These are phyloP conservation scores for Macrosoma leucophasiata DNA, from an alignment of 2,888 invertebrate genomes.

Conservation along the genomic window DNA sequence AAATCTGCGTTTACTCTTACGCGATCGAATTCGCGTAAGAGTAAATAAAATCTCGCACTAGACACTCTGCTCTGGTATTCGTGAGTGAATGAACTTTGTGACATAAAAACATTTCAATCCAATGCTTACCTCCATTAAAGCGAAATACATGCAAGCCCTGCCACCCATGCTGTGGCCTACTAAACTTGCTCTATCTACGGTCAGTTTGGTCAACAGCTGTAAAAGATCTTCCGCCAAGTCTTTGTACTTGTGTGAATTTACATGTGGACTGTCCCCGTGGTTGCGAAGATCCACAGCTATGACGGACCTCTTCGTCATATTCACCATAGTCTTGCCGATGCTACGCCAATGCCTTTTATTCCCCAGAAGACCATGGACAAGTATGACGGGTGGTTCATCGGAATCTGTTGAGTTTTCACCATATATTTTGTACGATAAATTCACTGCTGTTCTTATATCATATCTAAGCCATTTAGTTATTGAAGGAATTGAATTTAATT, in stretches of 20 bases:
- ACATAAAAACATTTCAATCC: too few relatives aligned
- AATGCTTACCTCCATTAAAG: constrained; percentile 81
- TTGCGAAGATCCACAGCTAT: constrained; percentile 93
- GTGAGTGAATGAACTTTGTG: too few relatives aligned
- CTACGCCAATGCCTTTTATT: constrained; percentile 91
- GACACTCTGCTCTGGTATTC: too few relatives aligned
- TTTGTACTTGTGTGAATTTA: constrained; percentile 80
- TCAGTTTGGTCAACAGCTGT: constrained; percentile 75
- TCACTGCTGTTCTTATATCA: constrained; percentile 33
- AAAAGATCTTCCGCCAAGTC: constrained; percentile 85
- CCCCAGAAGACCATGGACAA: constrained; percentile 92
- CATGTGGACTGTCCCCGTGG: constrained; percentile 94
- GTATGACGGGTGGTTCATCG: constrained; percentile 42
- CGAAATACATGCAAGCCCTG: constrained; percentile 86
- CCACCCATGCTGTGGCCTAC: constrained; percentile 97
- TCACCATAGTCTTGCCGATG: constrained; percentile 81
- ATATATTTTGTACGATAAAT: constrained; percentile 51
- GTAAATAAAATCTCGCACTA: too few relatives aligned
- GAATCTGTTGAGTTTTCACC: constrained; percentile 33
- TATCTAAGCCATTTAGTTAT: too few relatives aligned
- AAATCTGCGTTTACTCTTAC: too few relatives aligned
- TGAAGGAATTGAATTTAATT: too few relatives aligned
- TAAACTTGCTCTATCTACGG: constrained; percentile 77
- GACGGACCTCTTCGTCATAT: constrained; percentile 82
- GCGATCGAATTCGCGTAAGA: too few relatives aligned